These are phyloP conservation scores for Drosophila bifasciata DNA, from an alignment of 1,140 invertebrate species.

Conservation along the genomic window DNA sequence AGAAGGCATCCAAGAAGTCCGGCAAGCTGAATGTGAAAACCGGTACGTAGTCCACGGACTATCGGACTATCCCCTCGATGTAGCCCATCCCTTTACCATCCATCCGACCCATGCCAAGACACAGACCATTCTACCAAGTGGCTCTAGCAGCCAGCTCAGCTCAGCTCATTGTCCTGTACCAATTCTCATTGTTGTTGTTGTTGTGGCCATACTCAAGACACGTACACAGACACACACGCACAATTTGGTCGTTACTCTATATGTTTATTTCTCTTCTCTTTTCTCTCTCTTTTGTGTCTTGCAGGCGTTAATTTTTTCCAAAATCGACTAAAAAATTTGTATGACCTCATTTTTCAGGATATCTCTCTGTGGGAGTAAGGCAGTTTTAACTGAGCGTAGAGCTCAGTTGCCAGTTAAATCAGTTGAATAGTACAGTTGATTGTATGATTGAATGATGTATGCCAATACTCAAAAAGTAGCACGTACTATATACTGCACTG, in stretches of 20 bases:
- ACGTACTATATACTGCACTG: conserved; percentile 62
- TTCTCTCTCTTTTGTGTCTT: conserved; percentile 81
- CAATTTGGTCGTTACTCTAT: conserved; percentile 77
- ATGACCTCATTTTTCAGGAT: conserved; percentile 84
- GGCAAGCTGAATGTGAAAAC: conserved; percentile 85
- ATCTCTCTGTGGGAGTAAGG: conserved; percentile 84
- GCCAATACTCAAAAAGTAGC: conserved; percentile 73
- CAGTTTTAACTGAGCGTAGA: conserved; percentile 66
- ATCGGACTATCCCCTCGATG: conserved; percentile 8
- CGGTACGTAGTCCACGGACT: conserved; percentile 87
- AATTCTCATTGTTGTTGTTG: conserved; percentile 44
- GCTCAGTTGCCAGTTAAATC: conserved; percentile 23
- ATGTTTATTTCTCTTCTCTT: conserved; percentile 81
- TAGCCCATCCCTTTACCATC: too few relatives aligned
- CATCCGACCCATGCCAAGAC: conserved; percentile 12
- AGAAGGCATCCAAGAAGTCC: conserved; percentile 68
- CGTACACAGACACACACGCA: conserved; percentile 36
- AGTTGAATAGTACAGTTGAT: conserved; percentile 54
- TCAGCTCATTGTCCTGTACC: conserved; percentile 35
- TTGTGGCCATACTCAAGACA: conserved; percentile 45
- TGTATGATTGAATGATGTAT: conserved; percentile 61
- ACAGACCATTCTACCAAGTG: conserved; percentile 24
- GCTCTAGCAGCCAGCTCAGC: too few relatives aligned
- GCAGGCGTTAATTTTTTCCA: conserved; percentile 84
- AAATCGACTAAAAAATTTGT: conserved; percentile 84